Evolutionary conservation across 2,113 vertebrate genomes (phyloP).

Genomic region (Brevimyrus niger): DNA sequence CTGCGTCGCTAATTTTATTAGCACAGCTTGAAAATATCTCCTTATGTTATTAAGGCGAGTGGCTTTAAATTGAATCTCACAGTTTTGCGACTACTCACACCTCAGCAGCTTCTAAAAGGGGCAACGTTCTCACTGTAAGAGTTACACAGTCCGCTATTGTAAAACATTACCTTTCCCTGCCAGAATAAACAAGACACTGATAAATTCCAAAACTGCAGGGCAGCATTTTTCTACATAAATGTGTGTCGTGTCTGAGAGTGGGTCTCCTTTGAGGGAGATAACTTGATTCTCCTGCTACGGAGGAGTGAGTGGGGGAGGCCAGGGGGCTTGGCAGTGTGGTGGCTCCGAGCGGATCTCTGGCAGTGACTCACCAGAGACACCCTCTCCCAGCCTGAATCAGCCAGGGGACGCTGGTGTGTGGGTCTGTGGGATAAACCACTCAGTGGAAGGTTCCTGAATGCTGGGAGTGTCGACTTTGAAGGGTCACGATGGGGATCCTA

Average conservation of each 20-base stretch:
- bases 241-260: neutral
- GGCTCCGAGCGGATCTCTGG: neutral
- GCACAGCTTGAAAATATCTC: neutral
- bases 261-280: neutral
- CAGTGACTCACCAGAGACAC: slow-evolving; percentile 18
- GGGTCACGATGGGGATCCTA: slow-evolving; percentile 26
- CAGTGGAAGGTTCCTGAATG: slow-evolving; percentile 2
- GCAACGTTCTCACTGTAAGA: neutral
- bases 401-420: slow-evolving; percentile 14
- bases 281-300: neutral
- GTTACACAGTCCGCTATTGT: neutral
- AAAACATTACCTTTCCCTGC: neutral
- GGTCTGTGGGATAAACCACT: slow-evolving; percentile 11
- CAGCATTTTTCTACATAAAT: neutral
- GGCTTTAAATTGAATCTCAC: neutral
- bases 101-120: slow-evolving; percentile 1
- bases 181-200: neutral
- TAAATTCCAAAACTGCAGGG: neutral
- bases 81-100: neutral
- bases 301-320: neutral
- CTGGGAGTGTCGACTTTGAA: slow-evolving; percentile 19
- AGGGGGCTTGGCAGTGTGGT: neutral
- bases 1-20: neutral
- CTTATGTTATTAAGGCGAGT: neutral
- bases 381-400: slow-evolving; percentile 30